Conservation (phyloP, 2,113 vertebrate genomes). For the Mastomys coucha region DNA sequence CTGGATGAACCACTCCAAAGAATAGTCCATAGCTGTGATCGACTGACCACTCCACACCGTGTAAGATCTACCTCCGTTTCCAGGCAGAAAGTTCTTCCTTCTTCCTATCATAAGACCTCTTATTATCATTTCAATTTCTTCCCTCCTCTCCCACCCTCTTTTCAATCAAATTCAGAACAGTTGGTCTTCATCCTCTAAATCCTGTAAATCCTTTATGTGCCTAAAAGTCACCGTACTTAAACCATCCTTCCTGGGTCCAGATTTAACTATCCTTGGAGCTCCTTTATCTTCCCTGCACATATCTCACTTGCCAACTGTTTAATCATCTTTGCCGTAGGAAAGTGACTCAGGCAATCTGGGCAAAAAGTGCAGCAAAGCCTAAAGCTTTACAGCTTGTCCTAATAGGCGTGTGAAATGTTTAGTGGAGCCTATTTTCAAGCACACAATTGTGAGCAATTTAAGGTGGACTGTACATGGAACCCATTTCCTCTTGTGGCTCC, state of each 20-base stretch:
- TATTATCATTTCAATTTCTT: conserved; percentile 62
- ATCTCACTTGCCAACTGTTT: conserved; percentile 57
- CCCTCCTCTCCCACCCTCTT: conserved; percentile 24
- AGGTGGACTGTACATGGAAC: conserved; percentile 79
- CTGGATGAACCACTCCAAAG: conserved; percentile 65
- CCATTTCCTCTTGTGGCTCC: conserved; percentile 64
- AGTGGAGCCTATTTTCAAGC: conserved; percentile 70
- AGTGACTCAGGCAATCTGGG: conserved; percentile 47
- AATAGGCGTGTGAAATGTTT: conserved; percentile 71
- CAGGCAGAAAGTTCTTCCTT: conserved; percentile 71
- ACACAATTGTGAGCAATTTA: conserved; percentile 74
- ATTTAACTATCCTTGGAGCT: conserved; percentile 66
- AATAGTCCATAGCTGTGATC: conserved; percentile 55
- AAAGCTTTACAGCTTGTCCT: conserved; percentile 61
- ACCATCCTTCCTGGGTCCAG: conserved; percentile 47
- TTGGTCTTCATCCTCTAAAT: conserved; percentile 46
- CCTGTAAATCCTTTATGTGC: conserved; percentile 66
- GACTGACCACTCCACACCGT: not conserved
- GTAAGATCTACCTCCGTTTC: conserved; percentile 70
- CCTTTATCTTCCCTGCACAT: conserved; percentile 50
- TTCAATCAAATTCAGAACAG: conserved; percentile 73
- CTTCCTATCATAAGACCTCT: conserved; percentile 65
- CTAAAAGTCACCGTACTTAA: conserved; percentile 63
- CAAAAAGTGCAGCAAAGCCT: conserved; percentile 29
- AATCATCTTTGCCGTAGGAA: conserved; percentile 67